These are phyloP conservation scores for Callaeas wilsoni DNA, from an alignment of 2,113 vertebrate genomes.

Conservation along the genomic window DNA sequence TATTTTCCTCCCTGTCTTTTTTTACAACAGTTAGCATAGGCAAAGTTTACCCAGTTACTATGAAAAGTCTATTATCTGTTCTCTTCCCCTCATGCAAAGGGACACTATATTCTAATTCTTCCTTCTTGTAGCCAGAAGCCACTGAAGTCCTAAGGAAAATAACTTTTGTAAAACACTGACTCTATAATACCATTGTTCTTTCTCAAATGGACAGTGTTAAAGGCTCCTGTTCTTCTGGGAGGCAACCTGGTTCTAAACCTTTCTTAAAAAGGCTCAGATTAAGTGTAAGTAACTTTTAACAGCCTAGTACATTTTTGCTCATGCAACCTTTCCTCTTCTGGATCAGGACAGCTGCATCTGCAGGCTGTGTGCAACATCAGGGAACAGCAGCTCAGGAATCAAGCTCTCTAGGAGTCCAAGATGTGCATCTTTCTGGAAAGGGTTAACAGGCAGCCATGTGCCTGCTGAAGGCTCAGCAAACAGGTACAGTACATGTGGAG, in stretches of 20 bases:
- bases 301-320: not conserved
- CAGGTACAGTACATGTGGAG: constrained; percentile 58
- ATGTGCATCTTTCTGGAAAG: constrained; percentile 40
- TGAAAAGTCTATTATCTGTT: constrained; percentile 23
- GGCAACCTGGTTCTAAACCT: not conserved
- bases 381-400: constrained; percentile 57
- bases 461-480: constrained; percentile 34
- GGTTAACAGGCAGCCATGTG: constrained; percentile 26
- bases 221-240: not conserved
- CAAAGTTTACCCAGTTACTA: not conserved
- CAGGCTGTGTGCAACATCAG: constrained; percentile 76
- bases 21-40: not conserved
- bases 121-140: not conserved
- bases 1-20: not conserved
- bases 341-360: constrained; percentile 81
- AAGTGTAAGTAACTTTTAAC: not conserved
- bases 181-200: not conserved
- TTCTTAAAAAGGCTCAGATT: not conserved
- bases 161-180: not conserved
- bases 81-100: not conserved
- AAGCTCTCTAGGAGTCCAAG: constrained; percentile 57
- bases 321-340: not conserved
- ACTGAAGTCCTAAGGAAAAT: not conserved
- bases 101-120: not conserved
- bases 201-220: not conserved